These are phyloP conservation scores for Ischnus inquisitorius DNA, from an alignment of 2,888 invertebrate species.

Conservation along the genomic window DNA sequence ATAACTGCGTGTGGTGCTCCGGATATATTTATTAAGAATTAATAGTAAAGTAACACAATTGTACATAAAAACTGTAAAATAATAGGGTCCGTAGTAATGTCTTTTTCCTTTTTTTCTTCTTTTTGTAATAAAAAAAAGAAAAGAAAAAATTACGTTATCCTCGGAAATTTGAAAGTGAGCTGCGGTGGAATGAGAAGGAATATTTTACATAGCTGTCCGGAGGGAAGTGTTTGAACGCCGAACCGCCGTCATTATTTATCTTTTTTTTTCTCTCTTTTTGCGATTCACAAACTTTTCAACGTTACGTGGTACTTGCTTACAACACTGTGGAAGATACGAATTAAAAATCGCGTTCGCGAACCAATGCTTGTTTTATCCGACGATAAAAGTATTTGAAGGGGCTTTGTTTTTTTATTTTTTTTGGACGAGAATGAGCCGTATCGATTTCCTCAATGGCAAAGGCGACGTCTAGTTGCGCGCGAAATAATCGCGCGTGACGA, in stretches of 20 bases:
- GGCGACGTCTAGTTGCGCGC: slow-evolving; percentile 13
- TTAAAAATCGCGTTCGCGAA: slow-evolving; percentile 57
- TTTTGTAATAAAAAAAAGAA: slow-evolving; percentile 68
- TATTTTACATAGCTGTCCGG: slow-evolving; percentile 74
- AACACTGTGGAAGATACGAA: slow-evolving; percentile 74
- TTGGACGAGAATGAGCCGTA: slow-evolving; percentile 61
- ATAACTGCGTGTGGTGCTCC: slow-evolving; percentile 63
- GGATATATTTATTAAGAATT: slow-evolving; percentile 79
- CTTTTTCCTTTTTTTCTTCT: neutral
- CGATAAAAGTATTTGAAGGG: slow-evolving; percentile 31
- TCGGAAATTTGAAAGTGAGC: slow-evolving; percentile 48
- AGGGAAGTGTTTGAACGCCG: slow-evolving; percentile 67
- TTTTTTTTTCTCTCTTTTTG: slow-evolving; percentile 17
- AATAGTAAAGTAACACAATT: slow-evolving; percentile 77
- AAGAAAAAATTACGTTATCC: slow-evolving; percentile 38
- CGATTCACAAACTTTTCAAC: slow-evolving; percentile 34
- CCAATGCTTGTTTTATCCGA: slow-evolving; percentile 33
- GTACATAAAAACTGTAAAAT: slow-evolving; percentile 80
- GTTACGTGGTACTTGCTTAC: slow-evolving; percentile 47
- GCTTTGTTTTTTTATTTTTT: no score
- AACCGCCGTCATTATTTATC: slow-evolving; percentile 27
- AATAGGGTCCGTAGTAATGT: slow-evolving; percentile 73
- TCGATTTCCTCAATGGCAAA: slow-evolving; percentile 72
- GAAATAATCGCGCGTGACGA: slow-evolving; percentile 8
- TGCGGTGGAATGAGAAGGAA: slow-evolving; percentile 71